These are phyloP conservation scores for Pungitius pungitius DNA, from an alignment of 2,113 vertebrate genomes.

Conservation along the genomic window DNA sequence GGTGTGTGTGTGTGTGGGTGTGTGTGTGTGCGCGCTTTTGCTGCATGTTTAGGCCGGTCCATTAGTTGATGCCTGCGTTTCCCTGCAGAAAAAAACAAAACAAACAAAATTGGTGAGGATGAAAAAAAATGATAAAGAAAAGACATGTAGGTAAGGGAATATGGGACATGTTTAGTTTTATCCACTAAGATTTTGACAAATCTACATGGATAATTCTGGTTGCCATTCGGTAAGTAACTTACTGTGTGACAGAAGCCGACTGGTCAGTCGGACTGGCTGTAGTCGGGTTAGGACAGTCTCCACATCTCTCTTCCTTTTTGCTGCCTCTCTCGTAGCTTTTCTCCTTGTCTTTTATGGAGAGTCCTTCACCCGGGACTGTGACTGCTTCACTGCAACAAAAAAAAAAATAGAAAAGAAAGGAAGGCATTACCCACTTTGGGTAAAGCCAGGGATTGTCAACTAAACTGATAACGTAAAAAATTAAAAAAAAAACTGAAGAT, in stretches of 20 bases:
- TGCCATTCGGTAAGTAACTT: background rate
- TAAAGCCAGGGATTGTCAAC: background rate
- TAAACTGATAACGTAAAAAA: background rate
- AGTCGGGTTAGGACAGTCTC: slow-evolving; percentile 39
- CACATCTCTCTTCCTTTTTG: slow-evolving; percentile 46
- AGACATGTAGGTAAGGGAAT: background rate
- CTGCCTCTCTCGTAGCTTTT: slow-evolving; percentile 44
- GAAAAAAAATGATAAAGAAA: background rate
- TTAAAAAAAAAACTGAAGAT: slow-evolving; percentile 14
- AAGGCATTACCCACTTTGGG: background rate
- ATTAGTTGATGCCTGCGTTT: slow-evolving; percentile 62
- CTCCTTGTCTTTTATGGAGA: slow-evolving; percentile 51
- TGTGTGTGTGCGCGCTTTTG: slow-evolving; percentile 26
- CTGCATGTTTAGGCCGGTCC: slow-evolving; percentile 61
- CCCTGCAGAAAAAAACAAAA: slow-evolving; percentile 51
- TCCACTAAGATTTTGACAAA: background rate
- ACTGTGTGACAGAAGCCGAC: slow-evolving; percentile 63
- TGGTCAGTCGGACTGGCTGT: slow-evolving; percentile 50
- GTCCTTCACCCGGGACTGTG: slow-evolving; percentile 54
- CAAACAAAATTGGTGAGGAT: background rate
- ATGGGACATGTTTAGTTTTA: background rate
- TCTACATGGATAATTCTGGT: background rate
- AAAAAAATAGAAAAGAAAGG: background rate
- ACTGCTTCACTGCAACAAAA: slow-evolving; percentile 61
- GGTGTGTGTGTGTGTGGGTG: background rate